These are phyloP conservation scores for Oligia fasciuncula DNA, from an alignment of 2,888 invertebrate species.

Conservation along the genomic window DNA sequence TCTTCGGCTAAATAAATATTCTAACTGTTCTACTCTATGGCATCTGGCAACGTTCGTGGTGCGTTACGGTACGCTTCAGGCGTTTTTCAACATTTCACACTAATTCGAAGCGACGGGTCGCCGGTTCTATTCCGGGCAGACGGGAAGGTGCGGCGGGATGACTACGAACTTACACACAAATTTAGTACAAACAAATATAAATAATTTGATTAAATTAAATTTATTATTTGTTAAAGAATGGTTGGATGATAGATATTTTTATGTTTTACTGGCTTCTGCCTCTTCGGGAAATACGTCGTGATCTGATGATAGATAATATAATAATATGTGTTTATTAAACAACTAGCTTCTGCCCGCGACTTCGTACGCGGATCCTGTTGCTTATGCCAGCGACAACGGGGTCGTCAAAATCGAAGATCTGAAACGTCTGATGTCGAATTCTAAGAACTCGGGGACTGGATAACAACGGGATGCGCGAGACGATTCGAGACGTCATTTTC, in stretches of 20 bases:
- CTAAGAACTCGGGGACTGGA: too few species aligned
- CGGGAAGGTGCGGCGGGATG: constrained; percentile 71
- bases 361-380: too few species aligned
- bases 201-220: constrained; percentile 48
- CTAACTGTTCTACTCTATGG: constrained; percentile 43
- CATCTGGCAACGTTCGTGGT: constrained; percentile 69
- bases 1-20: constrained; percentile 35
- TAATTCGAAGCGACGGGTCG: constrained; percentile 87
- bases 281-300: too few species aligned
- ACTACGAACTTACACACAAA: constrained; percentile 68
- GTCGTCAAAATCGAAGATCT: too few species aligned
- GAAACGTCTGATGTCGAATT: too few species aligned
- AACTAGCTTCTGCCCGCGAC: too few species aligned
- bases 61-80: constrained; percentile 72
- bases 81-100: constrained; percentile 87
- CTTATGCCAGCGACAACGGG: too few species aligned
- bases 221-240: constrained; percentile 42
- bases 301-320: too few species aligned
- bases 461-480: too few species aligned
- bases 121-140: constrained; percentile 87
- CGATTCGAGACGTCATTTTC: too few species aligned
- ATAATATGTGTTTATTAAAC: too few species aligned
- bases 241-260: constrained; percentile 33
- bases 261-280: not conserved
- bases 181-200: constrained; percentile 54